These are phyloP conservation scores for Asarcornis scutulata DNA, from an alignment of 2,113 vertebrate species.

Conservation along the genomic window DNA sequence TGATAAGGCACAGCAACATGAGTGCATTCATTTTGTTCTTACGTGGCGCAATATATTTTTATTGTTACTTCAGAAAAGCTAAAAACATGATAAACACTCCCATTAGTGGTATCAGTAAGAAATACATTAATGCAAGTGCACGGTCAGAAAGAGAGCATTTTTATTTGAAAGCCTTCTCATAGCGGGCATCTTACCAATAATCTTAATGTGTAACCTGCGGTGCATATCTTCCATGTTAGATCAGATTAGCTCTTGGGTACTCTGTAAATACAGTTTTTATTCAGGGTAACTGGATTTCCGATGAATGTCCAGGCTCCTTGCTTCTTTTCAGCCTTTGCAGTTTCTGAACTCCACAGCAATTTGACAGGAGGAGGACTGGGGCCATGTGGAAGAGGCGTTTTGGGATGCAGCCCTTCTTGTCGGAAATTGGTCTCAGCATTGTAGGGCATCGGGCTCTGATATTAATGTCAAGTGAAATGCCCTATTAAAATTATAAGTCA, in stretches of 20 bases:
- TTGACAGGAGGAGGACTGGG: background rate
- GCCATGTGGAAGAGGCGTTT: accelerated
- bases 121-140: background rate
- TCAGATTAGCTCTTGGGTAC: background rate
- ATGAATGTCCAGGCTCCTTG: background rate
- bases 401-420: background rate
- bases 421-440: background rate
- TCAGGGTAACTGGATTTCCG: background rate
- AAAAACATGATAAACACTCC: background rate
- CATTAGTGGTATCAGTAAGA: constrained; percentile 40
- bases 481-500: constrained; percentile 36
- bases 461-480: background rate
- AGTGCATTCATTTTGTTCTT: constrained; percentile 21
- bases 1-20: accelerated
- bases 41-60: background rate
- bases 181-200: background rate
- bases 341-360: background rate
- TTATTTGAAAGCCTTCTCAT: constrained; percentile 13
- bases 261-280: background rate
- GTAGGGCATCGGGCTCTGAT: background rate
- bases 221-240: background rate
- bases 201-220: background rate
- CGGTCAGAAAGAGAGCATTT: background rate
- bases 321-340: background rate
- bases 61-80: background rate